phyloP scores from a whole-genome alignment of 2,888 invertebrate genomes.

The Plutella xylostella region DNA sequence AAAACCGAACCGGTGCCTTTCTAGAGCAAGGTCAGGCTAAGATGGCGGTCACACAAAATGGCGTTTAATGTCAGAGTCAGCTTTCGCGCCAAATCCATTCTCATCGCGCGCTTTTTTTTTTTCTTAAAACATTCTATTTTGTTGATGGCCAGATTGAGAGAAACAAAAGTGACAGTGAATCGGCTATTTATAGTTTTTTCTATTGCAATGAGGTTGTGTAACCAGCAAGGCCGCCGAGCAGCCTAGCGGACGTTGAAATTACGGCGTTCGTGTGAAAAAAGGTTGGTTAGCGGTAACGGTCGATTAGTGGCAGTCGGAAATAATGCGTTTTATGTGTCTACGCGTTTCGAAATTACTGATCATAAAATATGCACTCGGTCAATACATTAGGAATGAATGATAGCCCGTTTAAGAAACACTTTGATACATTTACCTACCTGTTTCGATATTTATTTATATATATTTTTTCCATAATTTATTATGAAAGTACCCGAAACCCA shows the following conservation, averaged over 20 bases:
- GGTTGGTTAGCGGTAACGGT: background rate
- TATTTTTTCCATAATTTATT: too few species aligned
- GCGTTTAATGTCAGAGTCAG: conserved; percentile 45
- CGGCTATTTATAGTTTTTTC: conserved; percentile 16
- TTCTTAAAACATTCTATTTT: conserved; percentile 8
- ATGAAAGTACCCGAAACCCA: too few species aligned
- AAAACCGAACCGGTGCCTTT: conserved; percentile 48
- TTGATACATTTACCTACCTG: too few species aligned
- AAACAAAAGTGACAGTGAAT: conserved; percentile 26
- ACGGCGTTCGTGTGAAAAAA: conserved; percentile 45
- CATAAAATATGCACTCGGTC: background rate
- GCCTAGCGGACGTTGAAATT: conserved; percentile 35
- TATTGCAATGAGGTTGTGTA: conserved; percentile 31
- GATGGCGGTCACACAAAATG: conserved; percentile 49
- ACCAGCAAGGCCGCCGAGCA: conserved; percentile 27
- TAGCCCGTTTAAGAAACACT: too few species aligned
- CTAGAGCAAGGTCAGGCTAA: conserved; percentile 60
- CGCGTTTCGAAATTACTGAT: background rate
- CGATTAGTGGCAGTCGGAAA: background rate
- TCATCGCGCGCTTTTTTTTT: conserved; percentile 21
- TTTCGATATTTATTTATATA: too few species aligned
- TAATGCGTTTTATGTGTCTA: background rate
- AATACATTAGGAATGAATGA: too few species aligned
- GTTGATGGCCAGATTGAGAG: conserved; percentile 12
- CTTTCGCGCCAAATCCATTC: conserved; percentile 47